Conservation (phyloP, 1,140 invertebrate genomes). For the Vollenhovia emeryi region DNA sequence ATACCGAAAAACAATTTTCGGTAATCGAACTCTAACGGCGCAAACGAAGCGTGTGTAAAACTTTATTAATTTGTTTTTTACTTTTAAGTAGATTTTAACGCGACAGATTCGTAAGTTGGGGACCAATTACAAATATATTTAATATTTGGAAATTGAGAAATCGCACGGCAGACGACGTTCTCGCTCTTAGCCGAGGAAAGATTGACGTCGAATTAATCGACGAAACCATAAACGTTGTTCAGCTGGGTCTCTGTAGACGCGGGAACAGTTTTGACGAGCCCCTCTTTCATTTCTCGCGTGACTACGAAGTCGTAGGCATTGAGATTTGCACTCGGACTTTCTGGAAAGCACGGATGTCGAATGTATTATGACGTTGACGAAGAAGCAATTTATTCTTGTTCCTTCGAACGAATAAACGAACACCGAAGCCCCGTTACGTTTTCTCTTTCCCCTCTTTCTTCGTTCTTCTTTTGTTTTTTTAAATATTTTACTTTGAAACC, state of each 20-base stretch:
- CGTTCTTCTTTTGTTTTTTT: background rate
- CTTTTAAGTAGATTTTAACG: background rate
- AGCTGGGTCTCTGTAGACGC: background rate
- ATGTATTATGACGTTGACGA: slow-evolving; percentile 16
- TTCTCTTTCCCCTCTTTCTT: background rate
- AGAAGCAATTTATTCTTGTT: slow-evolving; percentile 18
- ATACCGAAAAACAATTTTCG: background rate
- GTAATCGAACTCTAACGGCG: background rate
- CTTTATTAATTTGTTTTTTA: slow-evolving; percentile 43
- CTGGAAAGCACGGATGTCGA: slow-evolving; percentile 19
- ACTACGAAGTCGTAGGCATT: slow-evolving; percentile 32
- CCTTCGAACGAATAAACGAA: slow-evolving; percentile 21
- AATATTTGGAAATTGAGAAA: slow-evolving; percentile 7
- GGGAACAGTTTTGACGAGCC: background rate
- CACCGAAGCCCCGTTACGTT: slow-evolving; percentile 50
- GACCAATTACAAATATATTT: slow-evolving; percentile 19
- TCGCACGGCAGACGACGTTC: background rate
- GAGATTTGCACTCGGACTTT: slow-evolving; percentile 24
- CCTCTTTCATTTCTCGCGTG: slow-evolving; percentile 19
- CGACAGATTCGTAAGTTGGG: background rate
- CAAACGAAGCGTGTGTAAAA: background rate
- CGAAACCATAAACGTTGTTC: background rate
- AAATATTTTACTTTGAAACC: slow-evolving; percentile 5
- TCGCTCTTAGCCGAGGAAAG: background rate
- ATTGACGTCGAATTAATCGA: background rate